Conservation (phyloP, 1,140 invertebrate genomes). For the Pseudomyrmex sp. region DNA sequence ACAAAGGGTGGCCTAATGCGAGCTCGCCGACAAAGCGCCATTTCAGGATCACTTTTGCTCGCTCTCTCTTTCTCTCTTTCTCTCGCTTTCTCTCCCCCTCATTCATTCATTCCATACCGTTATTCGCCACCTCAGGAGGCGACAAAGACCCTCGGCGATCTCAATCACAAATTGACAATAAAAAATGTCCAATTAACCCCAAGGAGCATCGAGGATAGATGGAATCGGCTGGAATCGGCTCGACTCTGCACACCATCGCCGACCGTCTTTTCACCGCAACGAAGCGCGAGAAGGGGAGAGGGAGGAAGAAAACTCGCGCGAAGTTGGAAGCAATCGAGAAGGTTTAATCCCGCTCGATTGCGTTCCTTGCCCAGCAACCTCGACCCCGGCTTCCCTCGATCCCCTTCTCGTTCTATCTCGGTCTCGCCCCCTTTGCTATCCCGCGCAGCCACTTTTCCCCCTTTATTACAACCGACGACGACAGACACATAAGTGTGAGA, state of each 20-base stretch:
- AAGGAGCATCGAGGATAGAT: slow-evolving; percentile 74
- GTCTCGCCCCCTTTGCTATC: slow-evolving; percentile 61
- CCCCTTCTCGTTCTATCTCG: slow-evolving; percentile 55
- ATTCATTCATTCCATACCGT: neutral
- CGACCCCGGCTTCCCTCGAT: slow-evolving; percentile 60
- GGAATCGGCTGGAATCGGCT: slow-evolving; percentile 77
- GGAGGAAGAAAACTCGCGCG: slow-evolving; percentile 75
- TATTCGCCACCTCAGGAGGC: slow-evolving; percentile 60
- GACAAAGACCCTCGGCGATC: slow-evolving; percentile 80
- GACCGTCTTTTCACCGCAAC: slow-evolving; percentile 78
- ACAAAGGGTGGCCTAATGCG: slow-evolving; percentile 80
- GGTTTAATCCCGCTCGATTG: slow-evolving; percentile 84
- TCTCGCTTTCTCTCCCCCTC: neutral
- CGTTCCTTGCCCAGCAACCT: slow-evolving; percentile 80
- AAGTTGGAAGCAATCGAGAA: slow-evolving; percentile 84
- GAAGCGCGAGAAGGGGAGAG: slow-evolving; percentile 44
- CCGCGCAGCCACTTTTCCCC: slow-evolving; percentile 73
- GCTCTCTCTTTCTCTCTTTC: slow-evolving; percentile 14
- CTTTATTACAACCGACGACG: slow-evolving; percentile 69
- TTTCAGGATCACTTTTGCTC: slow-evolving; percentile 68
- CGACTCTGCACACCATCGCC: slow-evolving; percentile 68
- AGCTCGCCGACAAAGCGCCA: slow-evolving; percentile 73
- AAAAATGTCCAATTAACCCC: slow-evolving; percentile 85
- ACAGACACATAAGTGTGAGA: slow-evolving; percentile 30
- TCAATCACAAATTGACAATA: slow-evolving; percentile 85